phyloP scores from a whole-genome alignment of 2,113 vertebrate species.

The Ammodytes dubius region DNA sequence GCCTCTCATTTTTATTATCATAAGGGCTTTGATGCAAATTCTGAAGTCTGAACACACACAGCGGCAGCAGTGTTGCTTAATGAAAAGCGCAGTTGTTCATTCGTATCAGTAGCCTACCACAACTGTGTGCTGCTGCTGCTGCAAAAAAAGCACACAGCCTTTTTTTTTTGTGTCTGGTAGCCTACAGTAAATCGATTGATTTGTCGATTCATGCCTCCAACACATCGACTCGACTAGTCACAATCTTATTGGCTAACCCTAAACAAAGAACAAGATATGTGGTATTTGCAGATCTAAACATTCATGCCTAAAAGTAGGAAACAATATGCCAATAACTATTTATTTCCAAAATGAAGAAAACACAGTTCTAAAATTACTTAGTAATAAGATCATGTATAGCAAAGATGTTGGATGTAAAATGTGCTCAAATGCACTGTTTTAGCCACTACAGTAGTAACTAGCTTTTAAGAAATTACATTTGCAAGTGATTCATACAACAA shows the following conservation, averaged over 20 bases:
- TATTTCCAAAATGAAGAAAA: background rate
- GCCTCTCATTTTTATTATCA: too few relatives aligned
- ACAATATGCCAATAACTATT: background rate
- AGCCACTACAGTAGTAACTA: background rate
- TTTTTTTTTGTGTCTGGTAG: too few relatives aligned
- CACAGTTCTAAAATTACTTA: background rate
- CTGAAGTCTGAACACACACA: too few relatives aligned
- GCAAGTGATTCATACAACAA: background rate
- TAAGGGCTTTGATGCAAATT: too few relatives aligned
- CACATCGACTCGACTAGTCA: background rate
- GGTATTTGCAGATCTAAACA: background rate
- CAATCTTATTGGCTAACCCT: background rate
- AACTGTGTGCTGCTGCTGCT: too few relatives aligned
- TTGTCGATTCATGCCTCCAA: too few relatives aligned
- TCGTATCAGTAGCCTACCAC: too few relatives aligned
- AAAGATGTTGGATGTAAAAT: background rate
- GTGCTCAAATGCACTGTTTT: background rate
- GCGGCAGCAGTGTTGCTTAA: too few relatives aligned
- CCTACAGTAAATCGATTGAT: too few relatives aligned
- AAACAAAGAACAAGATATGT: background rate
- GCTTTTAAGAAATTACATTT: slow-evolving; percentile 19
- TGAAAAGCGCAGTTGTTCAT: too few relatives aligned
- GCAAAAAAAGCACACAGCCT: too few relatives aligned
- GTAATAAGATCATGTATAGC: background rate
- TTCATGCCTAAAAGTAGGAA: background rate